phyloP scores from a whole-genome alignment of 2,797 vertebrate genomes.

The Tapera naevia region DNA sequence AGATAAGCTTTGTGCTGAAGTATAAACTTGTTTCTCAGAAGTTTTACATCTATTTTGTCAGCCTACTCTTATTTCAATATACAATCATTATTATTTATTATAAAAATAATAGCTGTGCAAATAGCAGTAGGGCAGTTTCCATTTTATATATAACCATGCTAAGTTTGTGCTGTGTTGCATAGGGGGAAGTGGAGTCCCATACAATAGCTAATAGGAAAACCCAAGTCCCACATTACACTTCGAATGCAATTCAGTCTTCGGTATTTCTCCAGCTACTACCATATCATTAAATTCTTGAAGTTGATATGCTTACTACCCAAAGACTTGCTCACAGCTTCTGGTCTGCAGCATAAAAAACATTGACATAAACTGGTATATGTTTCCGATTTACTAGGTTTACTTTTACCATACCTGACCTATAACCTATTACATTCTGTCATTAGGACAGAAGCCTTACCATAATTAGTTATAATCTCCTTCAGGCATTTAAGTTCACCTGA shows the following conservation, averaged over 20 bases:
- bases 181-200: not conserved
- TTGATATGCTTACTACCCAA: not conserved
- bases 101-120: not conserved
- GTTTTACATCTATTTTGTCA: not conserved
- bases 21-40: not conserved
- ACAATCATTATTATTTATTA: not conserved
- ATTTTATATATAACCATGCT: not conserved
- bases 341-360: not conserved
- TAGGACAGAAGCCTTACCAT: not conserved
- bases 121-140: not conserved
- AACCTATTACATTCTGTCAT: not conserved
- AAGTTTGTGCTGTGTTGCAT: not conserved
- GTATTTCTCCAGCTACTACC: not conserved
- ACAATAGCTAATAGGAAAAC: not conserved
- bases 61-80: not conserved
- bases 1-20: not conserved
- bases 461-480: not conserved
- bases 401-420: not conserved
- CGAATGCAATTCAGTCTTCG: not conserved
- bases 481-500: not conserved
- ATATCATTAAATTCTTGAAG: not conserved
- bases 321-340: not conserved
- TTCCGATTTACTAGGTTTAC: not conserved
- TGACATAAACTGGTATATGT: not conserved
- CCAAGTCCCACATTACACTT: not conserved